Evolutionary conservation across 2,888 invertebrate genomes (phyloP).

Genomic region (Macrostomum cliftonense): DNA sequence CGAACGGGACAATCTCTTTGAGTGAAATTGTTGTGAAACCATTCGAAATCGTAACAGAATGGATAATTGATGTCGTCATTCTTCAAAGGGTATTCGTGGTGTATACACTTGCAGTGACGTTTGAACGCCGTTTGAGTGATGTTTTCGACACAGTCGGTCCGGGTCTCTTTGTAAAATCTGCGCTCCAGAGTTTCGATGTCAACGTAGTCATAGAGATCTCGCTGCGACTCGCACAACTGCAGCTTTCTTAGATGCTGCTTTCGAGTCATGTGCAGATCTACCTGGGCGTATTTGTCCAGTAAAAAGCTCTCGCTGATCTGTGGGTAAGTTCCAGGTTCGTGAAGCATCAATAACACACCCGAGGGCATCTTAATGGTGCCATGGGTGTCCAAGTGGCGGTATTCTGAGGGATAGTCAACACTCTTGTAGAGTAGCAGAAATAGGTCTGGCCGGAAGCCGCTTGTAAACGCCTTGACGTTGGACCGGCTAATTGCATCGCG

Average conservation of each 20-base stretch:
- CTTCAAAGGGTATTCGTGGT: neutral
- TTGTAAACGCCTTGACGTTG: neutral
- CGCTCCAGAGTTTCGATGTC: conserved; percentile 2
- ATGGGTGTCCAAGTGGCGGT: conserved; percentile 8
- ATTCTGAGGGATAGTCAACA: conserved; percentile 5
- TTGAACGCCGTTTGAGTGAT: conserved; percentile 3
- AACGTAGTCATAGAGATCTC: conserved; percentile 1
- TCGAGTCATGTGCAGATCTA: conserved; percentile 8
- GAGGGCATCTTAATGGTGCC: conserved; percentile 3
- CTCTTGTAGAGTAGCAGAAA: conserved; percentile 7
- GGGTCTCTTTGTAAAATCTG: neutral
- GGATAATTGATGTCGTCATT: neutral
- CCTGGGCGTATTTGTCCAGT: conserved; percentile 8
- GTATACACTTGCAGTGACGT: conserved; percentile 3
- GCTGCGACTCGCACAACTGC: conserved; percentile 3
- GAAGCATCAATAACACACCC: conserved; percentile 7
- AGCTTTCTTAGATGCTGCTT: conserved; percentile 2
- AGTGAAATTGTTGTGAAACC: too few species aligned
- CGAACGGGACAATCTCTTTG: too few species aligned
- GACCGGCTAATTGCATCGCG: neutral
- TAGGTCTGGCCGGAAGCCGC: conserved; percentile 9
- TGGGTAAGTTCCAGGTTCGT: conserved; percentile 7
- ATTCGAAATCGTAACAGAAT: neutral
- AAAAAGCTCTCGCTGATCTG: conserved; percentile 10
- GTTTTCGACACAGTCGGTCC: conserved; percentile 6